These are phyloP conservation scores for Hycleus cichorii DNA, from an alignment of 1,140 invertebrate genomes.

Conservation along the genomic window DNA sequence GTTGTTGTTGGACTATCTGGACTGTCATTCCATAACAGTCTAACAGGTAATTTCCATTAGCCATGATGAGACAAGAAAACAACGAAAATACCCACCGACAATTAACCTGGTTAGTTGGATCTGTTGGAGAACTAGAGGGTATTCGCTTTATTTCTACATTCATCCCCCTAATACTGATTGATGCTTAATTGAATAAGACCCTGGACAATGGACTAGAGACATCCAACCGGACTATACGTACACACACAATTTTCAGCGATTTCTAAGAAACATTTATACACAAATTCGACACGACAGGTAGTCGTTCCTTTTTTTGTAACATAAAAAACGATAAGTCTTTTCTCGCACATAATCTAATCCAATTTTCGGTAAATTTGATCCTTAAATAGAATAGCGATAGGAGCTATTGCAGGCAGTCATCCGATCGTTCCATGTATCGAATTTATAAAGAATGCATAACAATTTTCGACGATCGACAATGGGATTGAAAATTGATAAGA, in stretches of 20 bases:
- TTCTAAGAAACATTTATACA: too few relatives aligned
- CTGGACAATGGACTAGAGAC: constrained; percentile 1
- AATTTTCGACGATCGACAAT: constrained; percentile 1
- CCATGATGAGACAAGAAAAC: constrained; percentile 4
- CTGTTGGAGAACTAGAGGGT: constrained; percentile 3
- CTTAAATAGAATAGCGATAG: constrained; percentile 6
- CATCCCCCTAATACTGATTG: constrained; percentile 13
- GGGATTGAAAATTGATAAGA: too few relatives aligned
- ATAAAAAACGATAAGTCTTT: neutral
- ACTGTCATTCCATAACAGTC: constrained; percentile 1
- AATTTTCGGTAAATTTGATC: constrained; percentile 11
- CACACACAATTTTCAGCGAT: too few relatives aligned
- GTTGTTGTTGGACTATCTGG: neutral
- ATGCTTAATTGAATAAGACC: constrained; percentile 13
- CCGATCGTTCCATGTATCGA: neutral
- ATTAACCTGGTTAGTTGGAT: constrained; percentile 13
- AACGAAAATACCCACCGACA: constrained; percentile 5
- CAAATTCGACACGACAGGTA: too few relatives aligned
- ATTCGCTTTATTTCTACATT: constrained; percentile 13
- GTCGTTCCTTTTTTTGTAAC: too few relatives aligned
- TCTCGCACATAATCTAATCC: constrained; percentile 12
- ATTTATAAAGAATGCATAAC: constrained; percentile 12
- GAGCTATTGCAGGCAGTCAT: neutral
- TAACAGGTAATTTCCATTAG: constrained; percentile 13
- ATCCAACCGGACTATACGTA: too few relatives aligned